phyloP scores from a whole-genome alignment of 2,113 vertebrate genomes.

The Erinaceus europaeus region DNA sequence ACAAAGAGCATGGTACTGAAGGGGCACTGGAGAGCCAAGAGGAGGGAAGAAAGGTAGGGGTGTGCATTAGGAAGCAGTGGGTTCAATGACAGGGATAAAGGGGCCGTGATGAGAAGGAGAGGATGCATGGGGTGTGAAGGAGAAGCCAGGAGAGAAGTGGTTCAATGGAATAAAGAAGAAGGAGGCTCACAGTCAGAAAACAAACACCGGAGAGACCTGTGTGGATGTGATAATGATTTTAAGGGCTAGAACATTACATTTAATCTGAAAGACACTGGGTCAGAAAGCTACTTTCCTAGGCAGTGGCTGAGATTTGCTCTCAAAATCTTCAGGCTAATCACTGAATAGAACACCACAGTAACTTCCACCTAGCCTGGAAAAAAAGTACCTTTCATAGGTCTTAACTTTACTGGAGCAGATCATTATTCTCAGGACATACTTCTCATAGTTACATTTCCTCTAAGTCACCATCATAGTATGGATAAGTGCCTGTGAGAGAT shows the following conservation, averaged over 20 bases:
- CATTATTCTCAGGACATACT: neutral
- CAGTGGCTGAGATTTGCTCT: too few species aligned
- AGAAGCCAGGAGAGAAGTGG: neutral
- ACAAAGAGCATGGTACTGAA: conserved; percentile 65
- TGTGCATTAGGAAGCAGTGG: neutral
- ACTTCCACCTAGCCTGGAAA: neutral
- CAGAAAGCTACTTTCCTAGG: too few species aligned
- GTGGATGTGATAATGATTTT: neutral
- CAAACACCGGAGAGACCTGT: neutral
- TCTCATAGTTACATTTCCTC: neutral
- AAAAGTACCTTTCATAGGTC: neutral
- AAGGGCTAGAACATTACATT: neutral
- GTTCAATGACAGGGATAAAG: neutral
- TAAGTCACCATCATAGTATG: neutral
- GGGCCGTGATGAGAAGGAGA: neutral
- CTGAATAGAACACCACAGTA: neutral
- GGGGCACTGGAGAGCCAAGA: neutral
- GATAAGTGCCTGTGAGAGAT: neutral
- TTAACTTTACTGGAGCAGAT: neutral
- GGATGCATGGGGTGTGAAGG: neutral
- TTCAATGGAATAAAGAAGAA: neutral
- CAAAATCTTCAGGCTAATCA: neutral
- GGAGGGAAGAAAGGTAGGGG: neutral
- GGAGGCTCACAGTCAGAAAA: neutral
- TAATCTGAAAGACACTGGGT: conserved; percentile 4